Conservation (phyloP, 2,797 vertebrate genomes). For the Chaunax sp. region DNA sequence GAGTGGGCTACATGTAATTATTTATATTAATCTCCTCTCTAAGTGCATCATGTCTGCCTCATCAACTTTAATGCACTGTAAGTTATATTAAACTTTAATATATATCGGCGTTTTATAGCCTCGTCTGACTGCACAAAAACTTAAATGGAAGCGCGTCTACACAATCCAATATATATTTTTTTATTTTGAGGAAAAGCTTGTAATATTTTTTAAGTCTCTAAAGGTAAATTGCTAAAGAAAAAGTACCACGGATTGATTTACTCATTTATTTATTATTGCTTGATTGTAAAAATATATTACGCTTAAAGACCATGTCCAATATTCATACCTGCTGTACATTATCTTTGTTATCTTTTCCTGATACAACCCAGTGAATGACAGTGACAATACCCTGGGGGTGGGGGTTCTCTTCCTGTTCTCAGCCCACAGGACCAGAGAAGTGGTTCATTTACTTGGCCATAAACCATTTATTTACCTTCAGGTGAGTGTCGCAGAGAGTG, state of each 20-base stretch:
- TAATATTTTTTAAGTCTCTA: not conserved
- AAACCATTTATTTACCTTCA: conserved; percentile 88
- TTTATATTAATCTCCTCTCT: not conserved
- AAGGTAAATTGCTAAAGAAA: not conserved
- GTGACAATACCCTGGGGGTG: conserved; percentile 23
- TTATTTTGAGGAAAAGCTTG: not conserved
- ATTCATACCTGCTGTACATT: no score
- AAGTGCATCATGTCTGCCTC: not conserved
- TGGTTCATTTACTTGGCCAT: conserved; percentile 82
- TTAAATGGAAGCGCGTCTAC: not conserved
- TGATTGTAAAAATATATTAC: no score
- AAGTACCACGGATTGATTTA: not conserved
- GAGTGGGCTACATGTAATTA: not conserved
- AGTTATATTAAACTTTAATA: not conserved
- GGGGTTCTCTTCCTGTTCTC: conserved; percentile 43
- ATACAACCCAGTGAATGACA: conserved; percentile 31
- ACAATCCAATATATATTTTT: not conserved
- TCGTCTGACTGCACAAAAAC: no score
- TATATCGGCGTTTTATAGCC: not conserved
- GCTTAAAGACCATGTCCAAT: no score
- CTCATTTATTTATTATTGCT: not conserved
- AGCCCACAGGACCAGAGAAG: conserved; percentile 43
- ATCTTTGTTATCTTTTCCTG: not conserved
- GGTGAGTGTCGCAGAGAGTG: conserved; percentile 86
- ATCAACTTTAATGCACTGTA: not conserved